Evolutionary conservation across 2,797 vertebrate species (phyloP), one percentile per base, ranked within the genome.

Genomic region (Sternarchorhynchus goeldii): DNA sequence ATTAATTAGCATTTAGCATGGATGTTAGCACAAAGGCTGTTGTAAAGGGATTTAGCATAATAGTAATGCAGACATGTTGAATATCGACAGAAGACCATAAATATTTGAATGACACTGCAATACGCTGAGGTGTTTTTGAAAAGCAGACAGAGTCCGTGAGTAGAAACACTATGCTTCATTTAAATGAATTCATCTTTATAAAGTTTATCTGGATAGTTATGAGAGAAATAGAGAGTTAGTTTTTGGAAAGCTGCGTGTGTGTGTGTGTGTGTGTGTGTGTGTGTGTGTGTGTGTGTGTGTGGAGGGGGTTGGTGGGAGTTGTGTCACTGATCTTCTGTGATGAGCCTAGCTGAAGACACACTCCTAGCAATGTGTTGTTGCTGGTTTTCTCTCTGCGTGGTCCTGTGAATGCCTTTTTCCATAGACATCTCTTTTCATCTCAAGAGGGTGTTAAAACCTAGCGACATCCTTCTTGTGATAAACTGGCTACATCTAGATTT

Each of bases 41-140:
- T 82, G 81, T 81, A 72, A 86, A 81, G 60, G 74, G 80, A 82
- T 77, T 82, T 77, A 73, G 57, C 53, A 80, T 77, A 67, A 63
- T 74, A 45, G 53, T 53, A 73, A 79, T 79, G 36, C 80, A 68
- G 69, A 18, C 32, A 60, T 73, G 57, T 71, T 68, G 70, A 71
- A 73, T 53, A 60, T 63, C 58, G 67, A 80, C 56, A 67, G 36
- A 59, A 76, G 79, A 64, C 79, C 34, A 75, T 50, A 72, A 81
- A 78, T 36, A 36, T 58, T 72, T 36, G 55, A 72, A 58, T 29
- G 34, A 29, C 31, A 58, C 20, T 34, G 78, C 32, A 69, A 69
- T 56, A 53, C 73, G 32, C 68, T 59, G 66, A 75, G 70, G 70
- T 80, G 56, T 55, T 81, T 50, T 76, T 60, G 36, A 79, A 76